Percentiles rank a stretch among this genome's conserved stretches.
Evolutionary conservation across 2,113 vertebrate species (phyloP).

Genomic region (Uropsilus gracilis): DNA sequence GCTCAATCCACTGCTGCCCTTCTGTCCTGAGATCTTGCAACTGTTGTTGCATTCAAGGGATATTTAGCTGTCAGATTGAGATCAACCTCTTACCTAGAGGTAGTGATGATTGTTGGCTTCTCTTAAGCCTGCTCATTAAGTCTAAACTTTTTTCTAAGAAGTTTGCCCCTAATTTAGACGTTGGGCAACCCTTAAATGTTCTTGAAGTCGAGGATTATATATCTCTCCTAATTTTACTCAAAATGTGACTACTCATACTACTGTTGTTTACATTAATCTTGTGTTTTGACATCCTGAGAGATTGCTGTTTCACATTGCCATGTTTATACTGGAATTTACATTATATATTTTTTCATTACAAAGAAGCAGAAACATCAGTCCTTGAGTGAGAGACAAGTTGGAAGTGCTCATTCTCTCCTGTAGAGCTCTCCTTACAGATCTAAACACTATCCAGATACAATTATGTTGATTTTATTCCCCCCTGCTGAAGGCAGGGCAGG

Average conservation of each 20-base stretch:
- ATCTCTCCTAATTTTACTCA: background rate
- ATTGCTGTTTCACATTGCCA: background rate
- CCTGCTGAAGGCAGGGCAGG: background rate
- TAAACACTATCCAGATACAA: background rate
- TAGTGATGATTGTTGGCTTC: background rate
- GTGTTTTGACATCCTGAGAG: background rate
- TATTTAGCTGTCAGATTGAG: background rate
- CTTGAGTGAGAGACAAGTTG: background rate
- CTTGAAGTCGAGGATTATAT: background rate
- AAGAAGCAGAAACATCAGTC: background rate
- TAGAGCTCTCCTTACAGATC: fast-evolving
- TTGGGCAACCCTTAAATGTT: background rate
- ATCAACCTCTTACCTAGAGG: background rate
- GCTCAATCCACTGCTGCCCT: background rate
- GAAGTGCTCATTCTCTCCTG: too few relatives aligned
- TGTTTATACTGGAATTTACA: background rate
- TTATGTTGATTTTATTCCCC: background rate
- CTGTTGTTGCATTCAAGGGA: background rate
- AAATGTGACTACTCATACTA: background rate
- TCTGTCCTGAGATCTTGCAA: background rate
- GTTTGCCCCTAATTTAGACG: background rate
- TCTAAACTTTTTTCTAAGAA: background rate
- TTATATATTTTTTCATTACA: background rate
- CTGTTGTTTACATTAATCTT: background rate
- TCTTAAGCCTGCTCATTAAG: background rate